Evolutionary conservation across 2,797 vertebrate species (phyloP), one percentile per base, ranked within the genome.

Genomic region (Liparis tanakae): DNA sequence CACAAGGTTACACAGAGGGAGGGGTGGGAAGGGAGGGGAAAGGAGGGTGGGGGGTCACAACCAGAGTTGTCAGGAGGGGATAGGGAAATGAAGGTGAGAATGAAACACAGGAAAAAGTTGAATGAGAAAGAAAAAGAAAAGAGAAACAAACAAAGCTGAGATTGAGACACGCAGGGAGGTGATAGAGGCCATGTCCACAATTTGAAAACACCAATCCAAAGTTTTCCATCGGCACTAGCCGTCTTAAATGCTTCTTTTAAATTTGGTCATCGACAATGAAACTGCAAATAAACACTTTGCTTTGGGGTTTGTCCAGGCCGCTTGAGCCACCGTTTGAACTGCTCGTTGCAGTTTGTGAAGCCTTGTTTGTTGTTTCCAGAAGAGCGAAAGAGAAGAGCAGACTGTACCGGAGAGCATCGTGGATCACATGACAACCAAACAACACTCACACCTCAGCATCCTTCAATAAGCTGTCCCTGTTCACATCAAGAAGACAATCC

Each of bases 1-100:
- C 74, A 79, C 92, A 93, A 91, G 90, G 92, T 93, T 91, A 90
- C 80, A 80, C 83, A 84, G 83, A 83, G 88, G 85, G 83, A 80
- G 89, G 85, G 82, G 72, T 70, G 58, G 7, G 79, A 71, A 51
- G 76, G 76, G 60, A 56, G 5, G 70, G 62, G 30, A 44, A 25
- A 25, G 12, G 22, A 14, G 39, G 14, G 22, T 13, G 59, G 57
- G 62, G 69, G 61, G 72, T 71, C 57, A 74, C 36, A 82, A 71
- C 78, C 73, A 54, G 69, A 71, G 60, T 73, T 54, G 2, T 59
- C 6, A 50, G 70, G 72, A 7, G 57, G 70, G 39, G 56, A 70
- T 72, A 66, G 56, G 65, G 59, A 74, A 78, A 85, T 64, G 67
- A 83, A 85, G 78, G 72, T 72, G 69, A 81, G 76, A 86, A 70